These are phyloP conservation scores for Solenodon paradoxus DNA, from an alignment of 2,113 vertebrate species.

Conservation along the genomic window DNA sequence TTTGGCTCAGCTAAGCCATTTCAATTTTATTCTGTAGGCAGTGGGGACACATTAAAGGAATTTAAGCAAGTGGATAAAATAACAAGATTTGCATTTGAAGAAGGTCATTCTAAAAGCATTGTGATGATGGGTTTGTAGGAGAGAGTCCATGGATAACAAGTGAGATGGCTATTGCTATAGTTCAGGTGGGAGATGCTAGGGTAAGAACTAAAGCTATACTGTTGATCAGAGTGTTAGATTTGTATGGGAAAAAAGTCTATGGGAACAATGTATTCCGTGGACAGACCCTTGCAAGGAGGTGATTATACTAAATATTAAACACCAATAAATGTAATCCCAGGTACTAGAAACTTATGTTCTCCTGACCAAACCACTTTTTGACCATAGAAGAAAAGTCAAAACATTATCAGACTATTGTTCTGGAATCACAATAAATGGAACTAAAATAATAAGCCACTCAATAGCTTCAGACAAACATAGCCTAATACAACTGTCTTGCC, in stretches of 20 bases:
- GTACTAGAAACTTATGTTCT: neutral
- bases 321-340: neutral
- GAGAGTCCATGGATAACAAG: neutral
- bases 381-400: neutral
- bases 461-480: neutral
- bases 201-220: neutral
- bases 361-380: neutral
- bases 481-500: neutral
- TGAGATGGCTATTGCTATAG: neutral
- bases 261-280: neutral
- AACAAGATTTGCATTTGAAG: constrained; percentile 50
- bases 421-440: neutral
- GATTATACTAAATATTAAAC: neutral
- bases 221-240: neutral
- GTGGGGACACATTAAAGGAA: constrained; percentile 21
- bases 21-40: constrained; percentile 17
- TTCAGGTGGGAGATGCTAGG: neutral
- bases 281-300: neutral
- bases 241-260: neutral
- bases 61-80: constrained; percentile 24
- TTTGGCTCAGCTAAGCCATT: neutral
- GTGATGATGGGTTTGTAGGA: neutral
- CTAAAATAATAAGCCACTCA: neutral
- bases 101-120: constrained; percentile 38
- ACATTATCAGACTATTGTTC: neutral